Base-by-base conservation (phyloP, 2,113 vertebrate genomes). In the Anas platyrhynchos region DNA sequence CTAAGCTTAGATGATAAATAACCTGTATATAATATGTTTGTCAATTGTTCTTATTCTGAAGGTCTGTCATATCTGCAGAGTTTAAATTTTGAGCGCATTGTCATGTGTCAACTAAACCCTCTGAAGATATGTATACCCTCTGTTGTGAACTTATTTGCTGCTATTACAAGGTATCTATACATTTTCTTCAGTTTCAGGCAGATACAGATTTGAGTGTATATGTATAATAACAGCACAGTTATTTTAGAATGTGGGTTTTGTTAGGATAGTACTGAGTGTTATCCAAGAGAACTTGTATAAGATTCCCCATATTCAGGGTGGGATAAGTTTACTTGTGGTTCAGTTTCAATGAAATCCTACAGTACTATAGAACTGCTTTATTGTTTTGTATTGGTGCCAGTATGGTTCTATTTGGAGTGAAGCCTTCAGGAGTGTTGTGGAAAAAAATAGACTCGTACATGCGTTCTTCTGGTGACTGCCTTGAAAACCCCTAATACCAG, bases 41-140 rank as follows among this genome's bases (percentile, higher is more conserved):
- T 56, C 27, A 29, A 25, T 21, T 84, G 14, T 89, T 86, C 36
- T 93, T 93, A 23, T 85, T 94, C 93, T 91, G 66, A 95, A 99
- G 99, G 99, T 86, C 97, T 99, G 91, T 95, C 98, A 1, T 99
- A 99, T 67, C 98, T 99, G 68, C 99, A 99, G 93, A 98, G 97
- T 94, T 98, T 99, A 54, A 99, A 99, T 97, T 98, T 99, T 92
- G 99, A 99, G 90, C 98, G 99, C 29, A 98, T 99, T 26, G 98
- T 99, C 50, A 99, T 99, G 98, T 99, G 98, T 83, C 99, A 99
- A 92, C 98, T 99, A n/a, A 99, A 99, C 89, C 99, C 99, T 4
- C 98, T 99, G 85, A 99, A 99, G 97, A 98, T 99, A 41, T 99
- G 99, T 92, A 97, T 99, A 89, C 98, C 99, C 1, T 97, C 98